Conservation (phyloP, 2,888 invertebrate species). For the Andrena marginata region DNA sequence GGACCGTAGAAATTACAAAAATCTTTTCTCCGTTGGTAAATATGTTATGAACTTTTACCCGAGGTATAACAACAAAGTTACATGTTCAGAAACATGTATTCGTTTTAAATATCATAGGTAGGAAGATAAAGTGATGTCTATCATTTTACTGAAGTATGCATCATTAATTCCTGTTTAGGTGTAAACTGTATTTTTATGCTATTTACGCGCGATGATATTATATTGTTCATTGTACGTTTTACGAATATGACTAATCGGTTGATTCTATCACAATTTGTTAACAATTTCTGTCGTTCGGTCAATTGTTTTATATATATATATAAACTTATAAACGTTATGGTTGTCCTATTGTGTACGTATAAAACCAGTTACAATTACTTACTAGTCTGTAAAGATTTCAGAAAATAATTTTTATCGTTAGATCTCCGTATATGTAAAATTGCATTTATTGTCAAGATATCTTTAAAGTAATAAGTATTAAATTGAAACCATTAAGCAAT, state of each 20-base stretch:
- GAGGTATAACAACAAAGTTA: constrained; percentile 13
- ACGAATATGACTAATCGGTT: constrained; percentile 17
- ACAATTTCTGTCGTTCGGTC: constrained; percentile 21
- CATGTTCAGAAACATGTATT: constrained; percentile 19
- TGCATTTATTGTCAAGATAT: constrained; percentile 35
- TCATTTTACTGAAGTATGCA: constrained; percentile 25
- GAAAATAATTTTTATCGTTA: constrained; percentile 28
- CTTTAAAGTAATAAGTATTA: constrained; percentile 34
- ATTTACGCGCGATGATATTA: constrained; percentile 66
- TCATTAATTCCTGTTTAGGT: constrained; percentile 27
- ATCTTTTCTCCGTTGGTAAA: constrained; percentile 34
- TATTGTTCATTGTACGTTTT: constrained; percentile 57
- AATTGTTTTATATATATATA: constrained; percentile 38
- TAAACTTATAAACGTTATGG: constrained; percentile 18
- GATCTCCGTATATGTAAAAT: constrained; percentile 26
- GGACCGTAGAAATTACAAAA: constrained; percentile 27
- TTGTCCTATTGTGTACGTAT: constrained; percentile 26
- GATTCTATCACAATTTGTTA: constrained; percentile 16
- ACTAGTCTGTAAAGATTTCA: constrained; percentile 19
- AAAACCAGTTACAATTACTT: constrained; percentile 34
- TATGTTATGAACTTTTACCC: constrained; percentile 45
- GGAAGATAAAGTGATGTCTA: constrained; percentile 27
- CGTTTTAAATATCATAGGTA: constrained; percentile 23
- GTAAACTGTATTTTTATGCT: constrained; percentile 42
- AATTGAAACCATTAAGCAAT: constrained; percentile 54